phyloP scores from a whole-genome alignment of 2,113 vertebrate species.

The Plecotus auritus region DNA sequence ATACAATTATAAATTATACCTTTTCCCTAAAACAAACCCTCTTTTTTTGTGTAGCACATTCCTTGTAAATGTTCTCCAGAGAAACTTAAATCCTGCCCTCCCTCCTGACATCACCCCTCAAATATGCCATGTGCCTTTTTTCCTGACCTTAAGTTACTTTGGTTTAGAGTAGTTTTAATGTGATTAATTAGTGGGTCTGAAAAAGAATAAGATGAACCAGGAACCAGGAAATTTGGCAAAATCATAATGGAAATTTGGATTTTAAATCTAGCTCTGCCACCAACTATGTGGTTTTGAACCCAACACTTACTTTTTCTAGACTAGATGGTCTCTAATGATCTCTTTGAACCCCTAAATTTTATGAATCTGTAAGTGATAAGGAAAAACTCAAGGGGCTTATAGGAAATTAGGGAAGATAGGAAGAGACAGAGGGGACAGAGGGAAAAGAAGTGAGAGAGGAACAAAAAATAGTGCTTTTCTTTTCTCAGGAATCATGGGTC shows the following conservation, averaged over 20 bases:
- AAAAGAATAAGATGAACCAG: slow-evolving; percentile 9
- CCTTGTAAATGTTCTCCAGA: background rate
- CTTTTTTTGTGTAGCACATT: background rate
- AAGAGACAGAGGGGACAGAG: background rate
- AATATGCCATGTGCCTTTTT: background rate
- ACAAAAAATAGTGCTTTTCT: background rate
- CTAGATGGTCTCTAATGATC: background rate
- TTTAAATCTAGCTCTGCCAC: background rate
- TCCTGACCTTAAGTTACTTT: background rate
- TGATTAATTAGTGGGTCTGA: background rate
- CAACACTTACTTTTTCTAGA: background rate
- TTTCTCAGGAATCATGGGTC: background rate
- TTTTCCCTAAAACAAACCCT: background rate
- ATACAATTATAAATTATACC: slow-evolving; percentile 15
- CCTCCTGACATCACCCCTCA: background rate
- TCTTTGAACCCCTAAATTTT: background rate
- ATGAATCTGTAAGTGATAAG: background rate
- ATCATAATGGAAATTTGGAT: background rate
- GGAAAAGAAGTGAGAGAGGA: background rate
- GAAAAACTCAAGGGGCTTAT: background rate
- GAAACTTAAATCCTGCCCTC: background rate
- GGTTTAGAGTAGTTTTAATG: background rate
- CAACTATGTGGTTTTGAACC: background rate
- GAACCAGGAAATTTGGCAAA: slow-evolving; percentile 3
- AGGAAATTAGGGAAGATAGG: background rate